Conservation (phyloP, 2,888 invertebrate genomes). For the Tenthredo livida region DNA sequence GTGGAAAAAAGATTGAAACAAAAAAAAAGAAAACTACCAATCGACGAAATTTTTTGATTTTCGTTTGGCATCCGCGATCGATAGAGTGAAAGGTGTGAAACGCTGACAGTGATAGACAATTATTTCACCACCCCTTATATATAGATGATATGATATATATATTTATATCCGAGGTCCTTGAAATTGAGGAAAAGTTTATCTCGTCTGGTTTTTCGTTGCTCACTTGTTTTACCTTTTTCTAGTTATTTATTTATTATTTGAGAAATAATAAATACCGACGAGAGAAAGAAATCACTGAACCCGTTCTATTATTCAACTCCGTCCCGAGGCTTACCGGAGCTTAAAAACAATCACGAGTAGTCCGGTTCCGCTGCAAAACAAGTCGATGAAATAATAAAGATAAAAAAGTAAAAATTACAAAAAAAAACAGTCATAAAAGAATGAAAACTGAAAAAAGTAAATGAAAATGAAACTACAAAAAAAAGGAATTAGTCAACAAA, state of each 20-base stretch:
- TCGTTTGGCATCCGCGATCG: neutral
- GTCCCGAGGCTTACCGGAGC: conserved; percentile 47
- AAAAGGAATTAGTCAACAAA: neutral
- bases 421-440: too few relatives aligned
- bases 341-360: conserved; percentile 47
- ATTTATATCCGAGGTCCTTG: neutral
- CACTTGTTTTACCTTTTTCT: neutral
- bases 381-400: conserved; percentile 20
- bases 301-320: conserved; percentile 43
- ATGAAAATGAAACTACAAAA: neutral
- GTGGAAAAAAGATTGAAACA: neutral
- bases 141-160: neutral
- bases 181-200: conserved; percentile 1
- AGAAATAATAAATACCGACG: conserved; percentile 45
- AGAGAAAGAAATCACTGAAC: conserved; percentile 47
- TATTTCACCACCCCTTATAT: neutral
- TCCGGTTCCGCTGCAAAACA: conserved; percentile 45
- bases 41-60: neutral
- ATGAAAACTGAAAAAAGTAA: neutral
- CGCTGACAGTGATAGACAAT: neutral
- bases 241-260: conserved; percentile 5
- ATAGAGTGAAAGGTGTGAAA: neutral
- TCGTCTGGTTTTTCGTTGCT: conserved; percentile 4
- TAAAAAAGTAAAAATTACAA: neutral
- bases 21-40: neutral